Conservation (phyloP, 2,113 vertebrate genomes). For the Motacilla alba region DNA sequence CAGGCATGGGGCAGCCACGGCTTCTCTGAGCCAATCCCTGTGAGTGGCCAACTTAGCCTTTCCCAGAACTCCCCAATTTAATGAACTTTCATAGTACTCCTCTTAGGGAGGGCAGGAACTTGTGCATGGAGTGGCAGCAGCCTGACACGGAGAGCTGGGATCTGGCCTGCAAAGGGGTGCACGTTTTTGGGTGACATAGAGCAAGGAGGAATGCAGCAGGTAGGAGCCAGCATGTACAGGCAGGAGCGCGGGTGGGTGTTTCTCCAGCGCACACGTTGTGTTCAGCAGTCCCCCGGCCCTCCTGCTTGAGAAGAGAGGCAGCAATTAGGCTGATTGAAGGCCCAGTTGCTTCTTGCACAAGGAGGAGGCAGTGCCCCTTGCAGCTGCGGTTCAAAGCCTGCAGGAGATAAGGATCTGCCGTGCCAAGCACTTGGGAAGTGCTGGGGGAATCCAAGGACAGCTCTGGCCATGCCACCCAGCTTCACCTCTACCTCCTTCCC, state of each 20-base stretch:
- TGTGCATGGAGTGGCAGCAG: background rate
- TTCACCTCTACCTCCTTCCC: background rate
- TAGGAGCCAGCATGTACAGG: background rate
- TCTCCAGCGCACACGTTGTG: background rate
- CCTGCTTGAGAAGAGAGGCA: background rate
- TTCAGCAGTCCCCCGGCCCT: conserved; percentile 24
- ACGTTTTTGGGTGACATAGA: background rate
- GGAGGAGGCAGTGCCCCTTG: background rate
- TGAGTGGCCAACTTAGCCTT: background rate
- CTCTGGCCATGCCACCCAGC: rapidly evolving
- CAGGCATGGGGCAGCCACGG: background rate
- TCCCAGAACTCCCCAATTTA: background rate
- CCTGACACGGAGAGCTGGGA: rapidly evolving
- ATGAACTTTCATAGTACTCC: background rate
- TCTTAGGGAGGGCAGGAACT: background rate
- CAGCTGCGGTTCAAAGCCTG: background rate
- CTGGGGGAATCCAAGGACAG: background rate
- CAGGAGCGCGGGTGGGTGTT: background rate
- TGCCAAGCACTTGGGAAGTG: background rate
- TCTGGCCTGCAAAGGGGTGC: background rate
- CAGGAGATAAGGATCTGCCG: background rate
- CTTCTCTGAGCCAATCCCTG: background rate
- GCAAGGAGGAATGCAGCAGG: conserved; percentile 18
- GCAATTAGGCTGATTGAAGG: conserved; percentile 26
- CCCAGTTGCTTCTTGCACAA: conserved; percentile 19